Evolutionary conservation across 2,113 vertebrate species (phyloP).

Genomic region (Triplophysa siluroides): DNA sequence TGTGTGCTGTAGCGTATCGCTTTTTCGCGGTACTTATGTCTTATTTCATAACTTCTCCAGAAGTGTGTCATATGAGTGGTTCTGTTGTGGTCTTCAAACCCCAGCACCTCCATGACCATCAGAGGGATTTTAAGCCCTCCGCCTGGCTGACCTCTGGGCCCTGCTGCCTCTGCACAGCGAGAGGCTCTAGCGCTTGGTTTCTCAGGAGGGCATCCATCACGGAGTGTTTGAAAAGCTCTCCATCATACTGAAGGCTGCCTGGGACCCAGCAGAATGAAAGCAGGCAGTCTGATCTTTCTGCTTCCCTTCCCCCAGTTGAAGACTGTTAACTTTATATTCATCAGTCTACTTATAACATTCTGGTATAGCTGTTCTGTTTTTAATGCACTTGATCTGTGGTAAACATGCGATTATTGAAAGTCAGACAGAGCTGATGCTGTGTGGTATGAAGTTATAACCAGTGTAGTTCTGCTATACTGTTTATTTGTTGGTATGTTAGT

Average conservation of each 20-base stretch:
- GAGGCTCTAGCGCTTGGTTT: constrained; percentile 30
- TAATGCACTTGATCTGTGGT: too few species aligned
- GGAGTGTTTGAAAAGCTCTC: constrained; percentile 54
- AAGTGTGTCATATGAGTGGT: background rate
- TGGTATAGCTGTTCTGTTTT: constrained; percentile 15
- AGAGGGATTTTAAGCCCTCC: constrained; percentile 17
- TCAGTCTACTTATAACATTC: background rate
- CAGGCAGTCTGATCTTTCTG: constrained; percentile 37
- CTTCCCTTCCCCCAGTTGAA: constrained; percentile 19
- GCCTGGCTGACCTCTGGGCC: constrained; percentile 17
- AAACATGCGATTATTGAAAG: too few species aligned
- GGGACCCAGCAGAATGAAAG: constrained; percentile 30
- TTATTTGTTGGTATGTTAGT: too few species aligned
- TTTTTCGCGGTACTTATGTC: background rate
- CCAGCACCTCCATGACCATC: constrained; percentile 12
- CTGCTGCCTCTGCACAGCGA: constrained; percentile 16
- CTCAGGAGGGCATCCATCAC: constrained; percentile 48
- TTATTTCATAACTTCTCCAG: background rate
- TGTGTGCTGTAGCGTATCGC: background rate
- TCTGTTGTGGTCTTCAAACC: constrained; percentile 1
- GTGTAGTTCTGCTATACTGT: too few species aligned
- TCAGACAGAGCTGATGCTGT: too few species aligned
- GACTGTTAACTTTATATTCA: constrained; percentile 38
- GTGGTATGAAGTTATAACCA: too few species aligned
- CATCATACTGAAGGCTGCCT: constrained; percentile 46